Conservation (phyloP, 2,888 invertebrate genomes). For the Habroteleia sp. region DNA sequence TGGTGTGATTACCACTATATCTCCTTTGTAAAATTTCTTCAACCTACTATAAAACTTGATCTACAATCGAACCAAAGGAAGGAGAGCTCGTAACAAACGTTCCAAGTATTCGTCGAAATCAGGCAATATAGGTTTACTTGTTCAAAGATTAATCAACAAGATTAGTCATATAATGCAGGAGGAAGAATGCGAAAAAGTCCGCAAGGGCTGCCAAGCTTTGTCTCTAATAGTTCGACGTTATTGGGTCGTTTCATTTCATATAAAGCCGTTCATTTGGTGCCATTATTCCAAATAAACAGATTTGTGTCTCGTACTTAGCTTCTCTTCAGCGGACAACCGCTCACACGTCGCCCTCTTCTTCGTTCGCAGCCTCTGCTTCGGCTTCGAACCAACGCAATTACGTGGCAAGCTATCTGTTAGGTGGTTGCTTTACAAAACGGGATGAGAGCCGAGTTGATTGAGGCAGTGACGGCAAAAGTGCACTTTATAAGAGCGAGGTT, state of each 20-base stretch:
- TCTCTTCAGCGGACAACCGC: conserved; percentile 68
- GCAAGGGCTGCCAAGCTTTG: conserved; percentile 60
- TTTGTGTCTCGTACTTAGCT: conserved; percentile 71
- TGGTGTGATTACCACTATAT: conserved; percentile 78
- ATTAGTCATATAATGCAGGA: conserved; percentile 55
- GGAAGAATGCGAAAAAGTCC: conserved; percentile 63
- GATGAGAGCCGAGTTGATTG: conserved; percentile 55
- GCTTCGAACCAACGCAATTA: conserved; percentile 66
- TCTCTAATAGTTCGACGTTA: conserved; percentile 70
- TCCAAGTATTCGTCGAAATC: conserved; percentile 5
- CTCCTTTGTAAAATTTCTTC: conserved; percentile 75
- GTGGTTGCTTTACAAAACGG: conserved; percentile 58
- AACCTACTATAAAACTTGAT: conserved; percentile 29
- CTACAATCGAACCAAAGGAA: too few species aligned
- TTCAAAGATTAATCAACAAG: conserved; percentile 25
- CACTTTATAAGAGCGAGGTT: conserved; percentile 41
- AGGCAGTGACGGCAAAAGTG: conserved; percentile 44
- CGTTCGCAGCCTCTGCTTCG: conserved; percentile 50
- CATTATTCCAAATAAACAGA: conserved; percentile 78
- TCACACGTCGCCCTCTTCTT: conserved; percentile 62
- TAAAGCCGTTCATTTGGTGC: conserved; percentile 76
- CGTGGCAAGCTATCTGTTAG: conserved; percentile 66
- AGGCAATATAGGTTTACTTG: neutral
- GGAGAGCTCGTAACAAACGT: too few species aligned
- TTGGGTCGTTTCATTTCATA: conserved; percentile 73